Conservation (phyloP, 2,113 vertebrate species). For the Jaculus jaculus region DNA sequence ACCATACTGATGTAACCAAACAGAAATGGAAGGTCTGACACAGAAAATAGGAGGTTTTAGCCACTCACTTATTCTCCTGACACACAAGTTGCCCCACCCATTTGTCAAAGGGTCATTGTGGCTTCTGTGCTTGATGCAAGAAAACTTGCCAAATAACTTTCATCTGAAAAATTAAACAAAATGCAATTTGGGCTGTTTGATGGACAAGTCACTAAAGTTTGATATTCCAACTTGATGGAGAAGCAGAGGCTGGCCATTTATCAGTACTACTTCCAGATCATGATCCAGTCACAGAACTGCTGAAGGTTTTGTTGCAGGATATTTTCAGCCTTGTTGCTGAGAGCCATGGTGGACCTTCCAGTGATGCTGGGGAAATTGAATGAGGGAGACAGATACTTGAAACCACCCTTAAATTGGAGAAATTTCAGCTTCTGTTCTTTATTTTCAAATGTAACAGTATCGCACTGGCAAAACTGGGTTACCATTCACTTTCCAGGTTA, state of each 20-base stretch:
- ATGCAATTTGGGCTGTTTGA: not conserved
- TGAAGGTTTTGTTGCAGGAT: conserved; percentile 88
- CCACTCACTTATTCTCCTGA: not conserved
- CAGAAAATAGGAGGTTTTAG: not conserved
- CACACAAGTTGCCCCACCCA: not conserved
- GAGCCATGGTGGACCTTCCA: conserved; percentile 87
- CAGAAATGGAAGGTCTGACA: not conserved
- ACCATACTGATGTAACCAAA: not conserved
- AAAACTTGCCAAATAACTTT: not conserved
- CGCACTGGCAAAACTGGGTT: conserved; percentile 91
- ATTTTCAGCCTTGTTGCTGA: conserved; percentile 85
- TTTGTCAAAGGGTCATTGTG: not conserved
- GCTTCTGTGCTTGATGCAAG: not conserved
- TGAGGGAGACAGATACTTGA: conserved; percentile 86
- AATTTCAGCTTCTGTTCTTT: conserved; percentile 90
- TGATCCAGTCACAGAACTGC: conserved; percentile 90
- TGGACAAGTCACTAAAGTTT: conserved; percentile 6
- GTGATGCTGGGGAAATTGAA: rapidly evolving
- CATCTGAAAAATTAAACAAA: not conserved
- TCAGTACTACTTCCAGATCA: conserved; percentile 82
- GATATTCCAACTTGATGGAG: conserved; percentile 87
- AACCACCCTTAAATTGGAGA: conserved; percentile 92
- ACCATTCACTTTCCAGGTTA: conserved; percentile 29
- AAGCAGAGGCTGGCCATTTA: conserved; percentile 91
- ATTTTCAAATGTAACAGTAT: conserved; percentile 89